These are phyloP conservation scores for Emydoidea blandingii DNA, from an alignment of 2,797 vertebrate species.

Conservation along the genomic window DNA sequence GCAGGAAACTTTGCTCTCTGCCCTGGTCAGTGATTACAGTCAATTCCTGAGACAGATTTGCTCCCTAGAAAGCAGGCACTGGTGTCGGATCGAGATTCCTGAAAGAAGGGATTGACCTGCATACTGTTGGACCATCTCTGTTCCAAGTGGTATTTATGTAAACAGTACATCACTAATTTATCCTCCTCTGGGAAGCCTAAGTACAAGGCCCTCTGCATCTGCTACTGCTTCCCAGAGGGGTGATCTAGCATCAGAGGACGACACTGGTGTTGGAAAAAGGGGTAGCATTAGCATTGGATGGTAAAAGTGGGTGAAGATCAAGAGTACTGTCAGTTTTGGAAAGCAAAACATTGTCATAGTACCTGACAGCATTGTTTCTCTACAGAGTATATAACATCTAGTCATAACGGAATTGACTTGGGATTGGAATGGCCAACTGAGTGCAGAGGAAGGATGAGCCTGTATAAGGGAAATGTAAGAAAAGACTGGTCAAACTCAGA, in stretches of 20 bases:
- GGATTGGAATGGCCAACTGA: background rate
- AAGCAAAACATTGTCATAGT: background rate
- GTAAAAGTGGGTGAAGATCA: background rate
- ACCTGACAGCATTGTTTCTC: background rate
- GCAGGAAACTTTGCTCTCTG: background rate
- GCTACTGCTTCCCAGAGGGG: rapidly evolving
- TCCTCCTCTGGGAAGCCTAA: background rate
- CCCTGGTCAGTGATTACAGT: constrained; percentile 14
- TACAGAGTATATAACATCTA: rapidly evolving
- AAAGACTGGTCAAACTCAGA: background rate
- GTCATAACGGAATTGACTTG: background rate
- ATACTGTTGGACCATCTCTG: rapidly evolving
- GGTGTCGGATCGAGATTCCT: background rate
- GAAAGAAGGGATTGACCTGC: background rate
- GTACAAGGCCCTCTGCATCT: background rate
- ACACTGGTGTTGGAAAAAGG: background rate
- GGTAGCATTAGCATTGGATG: background rate
- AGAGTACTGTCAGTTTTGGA: background rate
- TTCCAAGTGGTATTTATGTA: background rate
- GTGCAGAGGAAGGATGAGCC: background rate
- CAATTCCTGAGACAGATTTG: background rate
- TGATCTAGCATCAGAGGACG: background rate
- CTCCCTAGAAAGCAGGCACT: constrained; percentile 11
- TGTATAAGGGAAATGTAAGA: background rate
- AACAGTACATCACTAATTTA: background rate